These are phyloP conservation scores for Matsumurasca onukii DNA, from an alignment of 1,140 invertebrate species.

Conservation along the genomic window DNA sequence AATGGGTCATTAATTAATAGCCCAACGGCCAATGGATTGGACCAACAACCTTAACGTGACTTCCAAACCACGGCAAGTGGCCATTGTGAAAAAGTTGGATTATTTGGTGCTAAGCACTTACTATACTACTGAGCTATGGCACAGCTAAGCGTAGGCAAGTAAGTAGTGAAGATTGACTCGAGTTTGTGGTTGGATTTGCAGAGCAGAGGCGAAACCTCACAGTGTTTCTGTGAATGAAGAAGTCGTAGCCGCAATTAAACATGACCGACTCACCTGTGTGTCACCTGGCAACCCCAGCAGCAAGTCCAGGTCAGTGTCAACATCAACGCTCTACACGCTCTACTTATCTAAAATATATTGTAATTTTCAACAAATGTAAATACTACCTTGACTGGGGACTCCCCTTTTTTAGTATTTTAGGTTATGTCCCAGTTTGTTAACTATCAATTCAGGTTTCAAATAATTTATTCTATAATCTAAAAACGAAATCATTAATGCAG, in stretches of 20 bases:
- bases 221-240: slow-evolving; percentile 32
- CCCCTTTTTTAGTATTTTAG: neutral
- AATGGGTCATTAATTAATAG: too few relatives aligned
- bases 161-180: too few relatives aligned
- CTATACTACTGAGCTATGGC: too few relatives aligned
- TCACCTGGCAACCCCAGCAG: slow-evolving; percentile 42
- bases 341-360: neutral
- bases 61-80: too few relatives aligned
- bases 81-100: too few relatives aligned
- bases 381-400: neutral
- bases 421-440: neutral
- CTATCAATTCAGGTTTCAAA: neutral
- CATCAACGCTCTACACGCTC: neutral
- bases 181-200: slow-evolving; percentile 28
- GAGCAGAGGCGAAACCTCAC: slow-evolving; percentile 28
- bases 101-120: too few relatives aligned
- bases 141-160: too few relatives aligned
- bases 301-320: slow-evolving; percentile 12
- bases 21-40: too few relatives aligned
- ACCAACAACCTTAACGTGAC: too few relatives aligned
- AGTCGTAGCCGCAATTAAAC: slow-evolving; percentile 46
- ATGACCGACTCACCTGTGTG: slow-evolving; percentile 45
- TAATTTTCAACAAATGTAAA: neutral
- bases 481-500: neutral
- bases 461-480: neutral